Evolutionary conservation across 1,140 invertebrate species (phyloP).

Genomic region (Scaptodrosophila lebanonensis): DNA sequence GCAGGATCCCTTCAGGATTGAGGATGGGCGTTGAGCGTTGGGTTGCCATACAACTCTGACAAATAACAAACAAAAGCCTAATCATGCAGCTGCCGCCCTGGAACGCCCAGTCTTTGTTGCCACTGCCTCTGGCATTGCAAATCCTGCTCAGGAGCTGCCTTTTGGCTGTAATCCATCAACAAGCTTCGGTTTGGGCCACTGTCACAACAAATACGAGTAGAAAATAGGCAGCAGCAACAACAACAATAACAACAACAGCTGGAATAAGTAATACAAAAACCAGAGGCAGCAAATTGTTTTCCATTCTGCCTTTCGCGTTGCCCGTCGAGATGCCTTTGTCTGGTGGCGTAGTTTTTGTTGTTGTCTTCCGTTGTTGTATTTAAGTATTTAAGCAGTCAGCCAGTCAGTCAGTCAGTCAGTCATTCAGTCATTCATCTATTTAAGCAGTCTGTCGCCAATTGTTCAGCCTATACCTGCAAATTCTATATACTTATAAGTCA

Average conservation of each 20-base stretch:
- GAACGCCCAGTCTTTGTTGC: not conserved
- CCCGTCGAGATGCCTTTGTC: conserved; percentile 26
- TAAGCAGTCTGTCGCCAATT: too few relatives aligned
- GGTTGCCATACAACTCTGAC: conserved; percentile 71
- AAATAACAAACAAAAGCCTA: conserved; percentile 72
- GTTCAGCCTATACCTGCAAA: too few relatives aligned
- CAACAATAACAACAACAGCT: conserved; percentile 1
- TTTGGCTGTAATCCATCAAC: conserved; percentile 73
- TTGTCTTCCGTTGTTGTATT: conserved; percentile 31
- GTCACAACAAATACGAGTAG: conserved; percentile 50
- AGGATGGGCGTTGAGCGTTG: conserved; percentile 43
- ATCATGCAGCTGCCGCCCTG: conserved; percentile 54
- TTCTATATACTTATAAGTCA: too few relatives aligned
- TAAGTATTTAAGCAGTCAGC: conserved; percentile 68
- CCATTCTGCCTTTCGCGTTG: conserved; percentile 31
- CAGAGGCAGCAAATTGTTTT: conserved; percentile 63
- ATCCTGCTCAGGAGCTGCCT: conserved; percentile 45
- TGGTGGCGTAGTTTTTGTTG: conserved; percentile 15
- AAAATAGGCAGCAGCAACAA: conserved; percentile 22
- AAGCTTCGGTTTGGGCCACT: conserved; percentile 41
- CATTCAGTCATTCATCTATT: conserved; percentile 50
- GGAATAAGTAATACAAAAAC: conserved; percentile 11
- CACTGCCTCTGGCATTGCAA: conserved; percentile 33
- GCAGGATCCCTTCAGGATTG: too few relatives aligned
- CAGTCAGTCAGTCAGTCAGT: conserved; percentile 48